These are phyloP conservation scores for Camponotus floridanus DNA, from an alignment of 1,140 invertebrate species.

Conservation along the genomic window DNA sequence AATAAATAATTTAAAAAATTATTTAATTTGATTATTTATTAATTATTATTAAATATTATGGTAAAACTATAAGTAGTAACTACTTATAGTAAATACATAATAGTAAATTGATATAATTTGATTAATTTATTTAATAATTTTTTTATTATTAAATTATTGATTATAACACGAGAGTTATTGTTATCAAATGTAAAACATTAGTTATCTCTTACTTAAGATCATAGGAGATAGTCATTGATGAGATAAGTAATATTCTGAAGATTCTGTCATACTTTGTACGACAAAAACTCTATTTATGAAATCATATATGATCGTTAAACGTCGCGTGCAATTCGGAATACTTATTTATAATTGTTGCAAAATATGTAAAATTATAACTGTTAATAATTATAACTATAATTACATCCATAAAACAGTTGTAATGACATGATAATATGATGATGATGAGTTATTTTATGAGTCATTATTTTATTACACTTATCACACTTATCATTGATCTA, in stretches of 20 bases:
- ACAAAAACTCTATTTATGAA: background rate
- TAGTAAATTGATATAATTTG: too few relatives aligned
- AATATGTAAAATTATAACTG: background rate
- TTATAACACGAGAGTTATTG: background rate
- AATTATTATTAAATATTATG: too few relatives aligned
- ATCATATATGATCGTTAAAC: background rate
- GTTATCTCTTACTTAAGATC: slow-evolving; percentile 1
- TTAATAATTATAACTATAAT: too few relatives aligned
- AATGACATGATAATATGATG: background rate
- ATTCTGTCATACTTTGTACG: background rate
- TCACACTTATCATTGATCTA: background rate
- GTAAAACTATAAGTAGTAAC: too few relatives aligned
- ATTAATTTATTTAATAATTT: background rate
- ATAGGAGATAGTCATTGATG: background rate
- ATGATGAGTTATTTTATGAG: background rate
- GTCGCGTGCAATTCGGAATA: background rate
- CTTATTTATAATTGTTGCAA: background rate
- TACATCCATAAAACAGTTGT: background rate
- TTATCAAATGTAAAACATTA: background rate
- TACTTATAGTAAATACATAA: too few relatives aligned
- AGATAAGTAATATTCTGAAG: slow-evolving; percentile 26
- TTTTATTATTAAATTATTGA: background rate
- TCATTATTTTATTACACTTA: background rate
- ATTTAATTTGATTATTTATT: too few relatives aligned
- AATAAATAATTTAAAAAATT: too few relatives aligned